Evolutionary conservation across 2,113 vertebrate genomes (phyloP), one percentile per base, ranked within the genome.

Genomic region (Rhinopithecus roxellana): DNA sequence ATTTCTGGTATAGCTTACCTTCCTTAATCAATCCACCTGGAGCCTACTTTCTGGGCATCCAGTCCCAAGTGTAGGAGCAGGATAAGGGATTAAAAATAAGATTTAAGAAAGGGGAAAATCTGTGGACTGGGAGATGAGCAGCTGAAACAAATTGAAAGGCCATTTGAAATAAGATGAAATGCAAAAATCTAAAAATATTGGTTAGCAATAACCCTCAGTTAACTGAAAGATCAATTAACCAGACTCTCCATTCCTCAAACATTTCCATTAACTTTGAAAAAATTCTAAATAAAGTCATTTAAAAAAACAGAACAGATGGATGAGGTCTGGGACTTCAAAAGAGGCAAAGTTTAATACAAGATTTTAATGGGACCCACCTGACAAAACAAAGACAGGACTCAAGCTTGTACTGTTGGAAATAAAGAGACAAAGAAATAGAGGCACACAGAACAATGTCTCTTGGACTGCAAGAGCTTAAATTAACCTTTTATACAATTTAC

Each of bases 331-430:
- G 88, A 98, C 97, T 97, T 98, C 97, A 98, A 98, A 98, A 97
- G 97, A 98, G 93, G 93, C 96, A 93, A 95, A 97, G 84, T 97
- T 98, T 95, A 97, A 96, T 98, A 98, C 97, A 98, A 97, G 97
- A 89, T 95, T 97, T 97, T 98, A 98, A 98, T 98, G 86, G 96
- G 96, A 98, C 97, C 98, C 98, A 98, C 97, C 98, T 98, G 98
- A 98, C 97, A 97, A 98, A 98, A 98, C 98, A 98, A 98, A 97
- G 97, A 81, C 95, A 93, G 79, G 82, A 95, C 82, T 97, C 93
- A 61, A 57, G 78, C 59, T 72, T 85, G 52, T 94, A 59, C 86
- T 97, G 43, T 95, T 95, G 86, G 64, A 95, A 98, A 97, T 94
- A 95, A 89, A 97, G 87, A 97, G 95, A 93, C 70, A 95, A 97